A percentile compares a stretch with the other conserved stretches of the same genome.
Evolutionary conservation across 2,888 invertebrate genomes (phyloP).

Genomic region (Syrista parreyssii): DNA sequence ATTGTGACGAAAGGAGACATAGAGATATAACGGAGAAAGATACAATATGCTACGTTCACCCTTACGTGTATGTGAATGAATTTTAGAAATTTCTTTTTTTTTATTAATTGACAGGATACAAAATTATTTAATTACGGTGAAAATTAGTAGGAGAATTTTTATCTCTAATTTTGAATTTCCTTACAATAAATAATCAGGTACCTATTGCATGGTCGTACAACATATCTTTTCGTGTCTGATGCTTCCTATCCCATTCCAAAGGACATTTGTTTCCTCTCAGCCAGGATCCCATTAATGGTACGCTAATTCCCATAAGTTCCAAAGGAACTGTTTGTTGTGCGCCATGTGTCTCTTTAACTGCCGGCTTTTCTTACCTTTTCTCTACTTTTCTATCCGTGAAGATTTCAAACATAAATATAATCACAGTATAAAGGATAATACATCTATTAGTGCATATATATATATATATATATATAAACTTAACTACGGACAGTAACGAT

Average conservation of each 20-base stretch:
- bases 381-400: not conserved
- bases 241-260: not conserved
- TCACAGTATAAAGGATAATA: not conserved
- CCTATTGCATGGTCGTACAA: not conserved
- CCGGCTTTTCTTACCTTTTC: not conserved
- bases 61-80: not conserved
- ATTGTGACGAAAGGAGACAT: constrained; percentile 8
- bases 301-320: constrained; percentile 2
- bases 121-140: not conserved
- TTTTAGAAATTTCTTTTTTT: not conserved
- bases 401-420: not conserved
- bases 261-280: constrained; percentile 4
- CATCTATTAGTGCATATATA: not conserved
- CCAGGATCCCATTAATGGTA: not conserved
- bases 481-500: not conserved
- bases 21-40: not conserved
- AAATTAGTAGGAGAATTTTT: constrained; percentile 11
- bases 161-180: not conserved
- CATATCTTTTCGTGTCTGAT: not conserved
- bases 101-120: not conserved
- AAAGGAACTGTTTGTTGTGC: constrained; percentile 2
- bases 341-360: constrained; percentile 2
- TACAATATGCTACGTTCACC: not conserved
- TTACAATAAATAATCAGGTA: not conserved
- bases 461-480: no score